These are phyloP conservation scores for Paralinhomoeus sp. DNA, from an alignment of 2,888 invertebrate genomes.

Conservation along the genomic window DNA sequence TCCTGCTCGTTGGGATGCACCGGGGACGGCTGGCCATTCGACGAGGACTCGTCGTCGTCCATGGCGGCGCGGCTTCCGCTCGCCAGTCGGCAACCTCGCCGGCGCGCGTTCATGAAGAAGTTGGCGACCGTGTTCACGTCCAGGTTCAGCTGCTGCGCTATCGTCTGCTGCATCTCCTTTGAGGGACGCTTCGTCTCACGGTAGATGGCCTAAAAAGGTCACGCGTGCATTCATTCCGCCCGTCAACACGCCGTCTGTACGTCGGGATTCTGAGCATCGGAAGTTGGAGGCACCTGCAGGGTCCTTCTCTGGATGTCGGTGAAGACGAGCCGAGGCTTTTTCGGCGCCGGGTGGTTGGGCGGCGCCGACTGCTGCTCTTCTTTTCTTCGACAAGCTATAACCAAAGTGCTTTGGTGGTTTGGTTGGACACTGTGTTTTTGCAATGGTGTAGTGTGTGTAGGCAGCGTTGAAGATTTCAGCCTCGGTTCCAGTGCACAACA, in stretches of 20 bases:
- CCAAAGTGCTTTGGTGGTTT: too few relatives aligned
- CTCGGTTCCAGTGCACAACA: too few relatives aligned
- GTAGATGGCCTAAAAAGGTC: slow-evolving; percentile 74
- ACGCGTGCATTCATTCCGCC: neutral
- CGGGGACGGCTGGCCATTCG: too few relatives aligned
- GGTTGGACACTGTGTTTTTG: too few relatives aligned
- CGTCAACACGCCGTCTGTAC: too few relatives aligned
- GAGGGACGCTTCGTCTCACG: slow-evolving; percentile 98
- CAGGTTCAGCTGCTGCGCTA: slow-evolving; percentile 80
- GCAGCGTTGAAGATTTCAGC: too few relatives aligned
- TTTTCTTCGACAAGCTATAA: slow-evolving; percentile 76
- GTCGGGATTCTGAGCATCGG: too few relatives aligned
- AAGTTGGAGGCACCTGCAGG: slow-evolving; percentile 36
- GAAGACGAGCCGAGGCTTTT: slow-evolving; percentile 98
- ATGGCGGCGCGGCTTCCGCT: slow-evolving; percentile 72
- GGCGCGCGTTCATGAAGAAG: slow-evolving; percentile 99
- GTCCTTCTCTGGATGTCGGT: slow-evolving; percentile 99
- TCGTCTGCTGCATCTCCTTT: slow-evolving; percentile 98
- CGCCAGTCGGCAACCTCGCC: slow-evolving; percentile 71
- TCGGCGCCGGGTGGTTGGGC: slow-evolving; percentile 37
- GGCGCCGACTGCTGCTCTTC: slow-evolving; percentile 40
- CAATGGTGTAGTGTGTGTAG: too few relatives aligned
- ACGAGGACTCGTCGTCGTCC: too few relatives aligned
- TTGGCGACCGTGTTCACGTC: slow-evolving; percentile 95
- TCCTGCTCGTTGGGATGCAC: too few relatives aligned